Evolutionary conservation across 2,113 vertebrate species (phyloP).

Genomic region (Pollachius pollachius): DNA sequence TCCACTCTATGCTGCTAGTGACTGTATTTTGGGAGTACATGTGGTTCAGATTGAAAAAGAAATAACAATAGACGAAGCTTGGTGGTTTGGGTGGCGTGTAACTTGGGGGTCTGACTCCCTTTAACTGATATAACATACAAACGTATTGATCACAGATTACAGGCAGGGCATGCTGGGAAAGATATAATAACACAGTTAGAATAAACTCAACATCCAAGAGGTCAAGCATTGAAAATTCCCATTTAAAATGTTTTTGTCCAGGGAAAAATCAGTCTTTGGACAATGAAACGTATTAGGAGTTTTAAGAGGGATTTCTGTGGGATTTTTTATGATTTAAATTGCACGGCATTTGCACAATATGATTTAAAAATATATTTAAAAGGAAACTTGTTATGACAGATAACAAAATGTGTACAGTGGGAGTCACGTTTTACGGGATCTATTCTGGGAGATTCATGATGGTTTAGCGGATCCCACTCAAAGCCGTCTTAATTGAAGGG

Average conservation of each 20-base stretch:
- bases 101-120: conserved; percentile 18
- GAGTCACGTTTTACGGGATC: too few relatives aligned
- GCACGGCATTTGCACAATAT: too few relatives aligned
- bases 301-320: too few relatives aligned
- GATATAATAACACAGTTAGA: conserved; percentile 15
- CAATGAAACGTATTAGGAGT: too few relatives aligned
- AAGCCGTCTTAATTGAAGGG: conserved; percentile 70
- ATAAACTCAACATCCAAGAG: too few relatives aligned
- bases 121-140: conserved; percentile 63
- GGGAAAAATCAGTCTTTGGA: too few relatives aligned
- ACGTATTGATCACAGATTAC: conserved; percentile 70
- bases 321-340: too few relatives aligned
- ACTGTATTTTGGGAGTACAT: neutral
- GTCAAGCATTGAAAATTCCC: too few relatives aligned
- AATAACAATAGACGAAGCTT: conserved; percentile 23
- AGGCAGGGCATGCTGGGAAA: conserved; percentile 64
- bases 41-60: conserved; percentile 6
- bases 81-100: conserved; percentile 14
- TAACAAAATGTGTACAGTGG: too few relatives aligned
- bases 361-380: too few relatives aligned
- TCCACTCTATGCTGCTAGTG: neutral
- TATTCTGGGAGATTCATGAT: conserved; percentile 45
- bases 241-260: too few relatives aligned
- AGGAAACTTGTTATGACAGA: too few relatives aligned
- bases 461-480: conserved; percentile 65